Evolutionary conservation across 2,797 vertebrate species (phyloP).

Genomic region (Oryzias dopingdopingensis): DNA sequence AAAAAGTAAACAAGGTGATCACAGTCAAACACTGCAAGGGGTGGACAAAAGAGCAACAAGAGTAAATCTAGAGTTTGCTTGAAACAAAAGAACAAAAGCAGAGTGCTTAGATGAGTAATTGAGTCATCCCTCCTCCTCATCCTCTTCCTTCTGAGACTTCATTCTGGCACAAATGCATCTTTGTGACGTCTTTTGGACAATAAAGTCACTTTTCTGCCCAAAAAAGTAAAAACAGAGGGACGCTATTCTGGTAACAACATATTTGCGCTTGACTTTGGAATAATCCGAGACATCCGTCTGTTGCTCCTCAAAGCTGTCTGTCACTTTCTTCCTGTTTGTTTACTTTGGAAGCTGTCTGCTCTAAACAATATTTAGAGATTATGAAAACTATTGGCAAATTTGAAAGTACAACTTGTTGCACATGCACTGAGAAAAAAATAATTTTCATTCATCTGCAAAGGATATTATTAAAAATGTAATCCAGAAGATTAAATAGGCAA

Average conservation of each 20-base stretch:
- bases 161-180: slow-evolving; percentile 46
- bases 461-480: too few relatives aligned
- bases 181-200: slow-evolving; percentile 46
- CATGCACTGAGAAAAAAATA: background rate
- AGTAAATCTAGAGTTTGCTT: slow-evolving; percentile 20
- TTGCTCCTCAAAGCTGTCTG: slow-evolving; percentile 21
- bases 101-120: slow-evolving; percentile 30
- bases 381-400: slow-evolving; percentile 10
- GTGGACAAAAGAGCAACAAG: slow-evolving; percentile 10
- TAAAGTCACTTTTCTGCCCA: slow-evolving; percentile 25
- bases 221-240: slow-evolving; percentile 28
- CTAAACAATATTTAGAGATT: slow-evolving; percentile 12
- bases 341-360: slow-evolving; percentile 18
- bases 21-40: slow-evolving; percentile 4
- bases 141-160: slow-evolving; percentile 23
- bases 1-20: slow-evolving; percentile 20
- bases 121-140: slow-evolving; percentile 47
- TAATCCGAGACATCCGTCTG: slow-evolving; percentile 43
- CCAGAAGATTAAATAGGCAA: too few relatives aligned
- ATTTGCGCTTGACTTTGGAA: slow-evolving; percentile 43
- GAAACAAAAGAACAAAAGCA: slow-evolving; percentile 40
- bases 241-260: slow-evolving; percentile 45
- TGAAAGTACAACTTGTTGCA: background rate
- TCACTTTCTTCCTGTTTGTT: slow-evolving; percentile 28
- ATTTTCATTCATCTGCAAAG: too few relatives aligned